These are phyloP conservation scores for Eutolmus rufibarbis DNA, from an alignment of 2,888 invertebrate species.

Conservation along the genomic window DNA sequence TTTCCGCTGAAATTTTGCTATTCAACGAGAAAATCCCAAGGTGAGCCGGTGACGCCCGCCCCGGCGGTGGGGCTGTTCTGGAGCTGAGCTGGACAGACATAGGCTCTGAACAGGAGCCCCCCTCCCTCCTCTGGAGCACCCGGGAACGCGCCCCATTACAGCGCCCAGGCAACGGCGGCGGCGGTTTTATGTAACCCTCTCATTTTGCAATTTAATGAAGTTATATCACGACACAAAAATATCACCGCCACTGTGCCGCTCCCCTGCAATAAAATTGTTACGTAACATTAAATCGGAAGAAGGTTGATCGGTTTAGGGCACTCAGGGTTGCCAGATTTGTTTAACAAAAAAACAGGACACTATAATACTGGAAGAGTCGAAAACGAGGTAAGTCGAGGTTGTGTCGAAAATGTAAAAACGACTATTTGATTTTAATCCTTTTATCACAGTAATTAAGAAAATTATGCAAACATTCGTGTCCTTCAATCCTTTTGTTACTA, in stretches of 20 bases:
- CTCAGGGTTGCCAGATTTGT: too few relatives aligned
- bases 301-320: not conserved
- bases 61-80: not conserved
- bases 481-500: too few relatives aligned
- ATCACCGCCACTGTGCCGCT: not conserved
- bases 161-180: not conserved
- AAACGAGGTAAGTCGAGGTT: too few relatives aligned
- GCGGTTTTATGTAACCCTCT: constrained; percentile 42
- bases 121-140: not conserved
- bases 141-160: not conserved
- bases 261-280: constrained; percentile 13
- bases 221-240: constrained; percentile 45
- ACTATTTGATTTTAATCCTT: too few relatives aligned
- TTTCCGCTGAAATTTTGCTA: not conserved
- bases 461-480: too few relatives aligned
- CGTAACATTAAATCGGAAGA: not conserved
- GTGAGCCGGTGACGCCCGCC: not conserved
- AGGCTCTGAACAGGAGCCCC: not conserved
- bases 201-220: constrained; percentile 47
- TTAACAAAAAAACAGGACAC: too few relatives aligned
- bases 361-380: too few relatives aligned
- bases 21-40: not conserved
- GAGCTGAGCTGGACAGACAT: not conserved
- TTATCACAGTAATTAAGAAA: too few relatives aligned
- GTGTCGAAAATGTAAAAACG: too few relatives aligned